Evolutionary conservation across 2,888 invertebrate genomes (phyloP).

Genomic region (Trachelus stipa): DNA sequence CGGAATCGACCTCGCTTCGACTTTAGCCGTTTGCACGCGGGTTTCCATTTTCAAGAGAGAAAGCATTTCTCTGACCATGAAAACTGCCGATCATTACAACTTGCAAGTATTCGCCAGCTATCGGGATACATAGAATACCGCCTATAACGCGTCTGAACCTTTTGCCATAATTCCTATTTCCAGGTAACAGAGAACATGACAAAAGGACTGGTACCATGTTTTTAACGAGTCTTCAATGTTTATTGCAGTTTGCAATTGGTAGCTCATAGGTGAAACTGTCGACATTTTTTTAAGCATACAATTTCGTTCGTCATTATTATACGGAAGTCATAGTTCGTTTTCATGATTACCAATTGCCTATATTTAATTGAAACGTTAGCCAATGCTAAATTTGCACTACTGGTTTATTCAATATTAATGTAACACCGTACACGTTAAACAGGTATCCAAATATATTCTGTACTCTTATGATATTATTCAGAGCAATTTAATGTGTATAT

Average conservation of each 20-base stretch:
- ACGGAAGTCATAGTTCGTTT: background rate
- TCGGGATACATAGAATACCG: constrained; percentile 23
- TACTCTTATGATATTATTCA: background rate
- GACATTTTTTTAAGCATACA: background rate
- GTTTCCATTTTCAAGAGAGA: constrained; percentile 43
- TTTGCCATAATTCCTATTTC: constrained; percentile 19
- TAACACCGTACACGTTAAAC: background rate
- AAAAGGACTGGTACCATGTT: background rate
- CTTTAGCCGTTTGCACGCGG: constrained; percentile 39
- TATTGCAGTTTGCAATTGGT: background rate
- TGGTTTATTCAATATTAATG: background rate
- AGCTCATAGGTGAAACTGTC: background rate
- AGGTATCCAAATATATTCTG: background rate
- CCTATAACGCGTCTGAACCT: constrained; percentile 2
- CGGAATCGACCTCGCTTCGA: constrained; percentile 50
- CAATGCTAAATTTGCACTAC: background rate
- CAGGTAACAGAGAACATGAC: constrained; percentile 23
- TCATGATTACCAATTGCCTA: background rate
- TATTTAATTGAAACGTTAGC: background rate
- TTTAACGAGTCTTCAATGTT: background rate
- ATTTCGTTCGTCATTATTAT: background rate
- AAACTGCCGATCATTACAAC: constrained; percentile 63
- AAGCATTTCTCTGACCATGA: constrained; percentile 47
- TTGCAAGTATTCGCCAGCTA: constrained; percentile 55
- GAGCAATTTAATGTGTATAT: background rate